Evolutionary conservation across 64 coral and sea anemone species (phyloP), one percentile per base, ranked within the genome.

Genomic region (Acropora yongei): DNA sequence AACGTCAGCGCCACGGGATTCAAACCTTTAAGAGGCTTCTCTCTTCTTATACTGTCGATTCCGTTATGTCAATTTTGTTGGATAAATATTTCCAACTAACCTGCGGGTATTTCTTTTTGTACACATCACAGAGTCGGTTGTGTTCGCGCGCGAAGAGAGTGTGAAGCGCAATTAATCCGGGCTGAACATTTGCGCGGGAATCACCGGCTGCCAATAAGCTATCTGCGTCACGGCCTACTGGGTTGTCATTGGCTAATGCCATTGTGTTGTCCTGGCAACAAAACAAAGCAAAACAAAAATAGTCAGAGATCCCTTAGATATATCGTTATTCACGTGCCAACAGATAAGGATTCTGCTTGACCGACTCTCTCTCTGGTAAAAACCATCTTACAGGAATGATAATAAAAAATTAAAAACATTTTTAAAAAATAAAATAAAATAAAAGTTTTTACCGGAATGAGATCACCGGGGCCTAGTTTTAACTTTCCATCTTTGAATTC

Each of bases 121-220:
- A 92, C 66, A 89, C 92, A 45, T 98, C 92, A 49, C 96, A 98
- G 16, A 98, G 89, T 20, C 96, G 69, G 79, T 98, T 98, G n/a
- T 98, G 96, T 61, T 98, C 96, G 16, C 96, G 89, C n/a, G 92
- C 96, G 89, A 97, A 97, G 1, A 97, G 71, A 4, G 92, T 91
- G 49, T 97, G 96, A 48, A 97, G 72, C n/a, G 92, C 96, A 10
- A 94, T 94, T n/a, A 97, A 82, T 8, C 92, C 92, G 11, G 96
- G 96, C 60, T 97, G 96, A 43, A 97, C 91, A 46, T 97, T 97
- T 30, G 93, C 92, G 12, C 96, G 74, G 2, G 96, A 88, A 53
- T 97, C 96, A 6, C 96, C 96, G 8, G 96, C 96, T 17, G 88
- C 86, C 68, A 97, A 76, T 11, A 97, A 47, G 14, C 92, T 91